Percentiles rank a stretch among this genome's conserved stretches.
phyloP scores from a whole-genome alignment of 2,113 vertebrate genomes.

The Tonatia bakeri region DNA sequence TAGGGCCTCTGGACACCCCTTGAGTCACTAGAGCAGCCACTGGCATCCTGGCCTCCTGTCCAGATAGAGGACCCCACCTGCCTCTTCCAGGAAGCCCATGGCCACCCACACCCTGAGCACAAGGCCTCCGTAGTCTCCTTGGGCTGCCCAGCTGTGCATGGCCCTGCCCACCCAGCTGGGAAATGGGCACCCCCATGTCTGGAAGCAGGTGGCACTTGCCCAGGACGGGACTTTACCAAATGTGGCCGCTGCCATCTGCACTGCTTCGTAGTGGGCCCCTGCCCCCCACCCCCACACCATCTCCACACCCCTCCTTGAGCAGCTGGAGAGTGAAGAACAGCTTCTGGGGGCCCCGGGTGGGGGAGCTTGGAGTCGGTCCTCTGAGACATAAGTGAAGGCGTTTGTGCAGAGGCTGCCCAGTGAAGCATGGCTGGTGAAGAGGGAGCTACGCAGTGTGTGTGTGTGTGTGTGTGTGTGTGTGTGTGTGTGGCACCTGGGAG shows the following conservation, averaged over 20 bases:
- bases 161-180: not conserved
- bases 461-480: not conserved
- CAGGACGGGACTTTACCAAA: not conserved
- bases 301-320: not conserved
- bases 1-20: not conserved
- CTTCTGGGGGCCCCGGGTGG: not conserved
- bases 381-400: not conserved
- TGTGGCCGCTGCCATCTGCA: not conserved
- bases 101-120: not conserved
- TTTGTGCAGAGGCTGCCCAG: not conserved
- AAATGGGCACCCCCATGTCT: not conserved
- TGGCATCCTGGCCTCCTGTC: too few relatives aligned
- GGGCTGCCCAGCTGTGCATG: not conserved
- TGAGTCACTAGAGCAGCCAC: not conserved
- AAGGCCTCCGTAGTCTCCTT: not conserved
- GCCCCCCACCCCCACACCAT: rapidly evolving
- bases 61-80: not conserved
- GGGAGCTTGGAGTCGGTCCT: not conserved
- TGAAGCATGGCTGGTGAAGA: too few relatives aligned
- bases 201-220: not conserved
- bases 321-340: not conserved
- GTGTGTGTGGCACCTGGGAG: not conserved
- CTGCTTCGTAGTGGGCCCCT: not conserved
- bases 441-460: not conserved
- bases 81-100: not conserved